Conservation (phyloP, 2,113 vertebrate species). For the Percopsis transmontana region DNA sequence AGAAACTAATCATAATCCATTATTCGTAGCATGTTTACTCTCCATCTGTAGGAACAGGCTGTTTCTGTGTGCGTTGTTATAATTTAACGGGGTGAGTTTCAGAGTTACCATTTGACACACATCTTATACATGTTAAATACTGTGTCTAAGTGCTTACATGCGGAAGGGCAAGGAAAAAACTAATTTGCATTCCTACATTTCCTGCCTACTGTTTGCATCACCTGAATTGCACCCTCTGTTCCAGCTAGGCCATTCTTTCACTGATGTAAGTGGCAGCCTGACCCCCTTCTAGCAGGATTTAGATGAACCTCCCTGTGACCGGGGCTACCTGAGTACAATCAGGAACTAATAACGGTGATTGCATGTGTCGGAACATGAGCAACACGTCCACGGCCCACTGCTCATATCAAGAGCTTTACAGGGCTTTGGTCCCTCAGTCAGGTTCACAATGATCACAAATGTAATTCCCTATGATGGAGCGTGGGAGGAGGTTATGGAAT, state of each 20-base stretch:
- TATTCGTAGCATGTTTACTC: too few species aligned
- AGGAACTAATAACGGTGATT: slow-evolving; percentile 51
- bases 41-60: too few species aligned
- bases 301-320: slow-evolving; percentile 17
- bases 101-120: too few species aligned
- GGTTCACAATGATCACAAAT: slow-evolving; percentile 13
- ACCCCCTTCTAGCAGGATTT: slow-evolving; percentile 16
- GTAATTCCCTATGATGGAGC: slow-evolving; percentile 40
- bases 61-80: too few species aligned
- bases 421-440: slow-evolving; percentile 12
- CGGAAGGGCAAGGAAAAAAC: background rate
- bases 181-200: too few species aligned
- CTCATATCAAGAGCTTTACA: slow-evolving; percentile 33
- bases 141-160: background rate
- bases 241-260: slow-evolving; percentile 12
- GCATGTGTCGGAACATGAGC: slow-evolving; percentile 32
- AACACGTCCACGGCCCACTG: slow-evolving; percentile 33
- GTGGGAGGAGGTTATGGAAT: slow-evolving; percentile 6
- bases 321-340: slow-evolving; percentile 23
- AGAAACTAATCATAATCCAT: too few species aligned
- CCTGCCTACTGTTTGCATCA: background rate
- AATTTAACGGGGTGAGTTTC: too few species aligned
- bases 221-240: background rate
- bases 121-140: background rate
- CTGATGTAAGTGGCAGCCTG: slow-evolving; percentile 20